Conservation (phyloP, 2,797 vertebrate species). For the Graptemys geographica region DNA sequence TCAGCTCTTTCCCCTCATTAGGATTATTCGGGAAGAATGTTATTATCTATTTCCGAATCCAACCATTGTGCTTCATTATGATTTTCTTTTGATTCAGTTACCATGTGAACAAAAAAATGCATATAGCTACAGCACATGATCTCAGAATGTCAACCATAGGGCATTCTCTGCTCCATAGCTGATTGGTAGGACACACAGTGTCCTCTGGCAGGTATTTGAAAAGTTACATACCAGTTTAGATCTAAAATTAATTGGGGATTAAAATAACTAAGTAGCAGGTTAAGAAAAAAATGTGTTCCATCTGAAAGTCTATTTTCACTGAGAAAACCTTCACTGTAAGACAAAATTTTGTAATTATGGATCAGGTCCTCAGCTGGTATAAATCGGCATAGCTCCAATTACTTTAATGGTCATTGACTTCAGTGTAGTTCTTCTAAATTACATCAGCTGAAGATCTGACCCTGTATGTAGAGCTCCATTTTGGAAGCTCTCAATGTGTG, state of each 20-base stretch:
- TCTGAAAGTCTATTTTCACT: conserved; percentile 38
- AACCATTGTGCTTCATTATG: conserved; percentile 68
- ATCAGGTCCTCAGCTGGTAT: conserved; percentile 22
- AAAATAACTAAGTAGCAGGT: conserved; percentile 29
- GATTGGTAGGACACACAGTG: conserved; percentile 61
- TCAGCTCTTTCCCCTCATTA: conserved; percentile 56
- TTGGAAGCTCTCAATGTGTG: background rate
- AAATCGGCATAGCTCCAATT: conserved; percentile 29
- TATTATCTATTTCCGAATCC: conserved; percentile 68
- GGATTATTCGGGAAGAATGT: conserved; percentile 56
- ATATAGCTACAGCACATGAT: conserved; percentile 73
- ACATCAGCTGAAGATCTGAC: background rate
- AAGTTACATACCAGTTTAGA: conserved; percentile 54
- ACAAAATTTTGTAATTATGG: background rate
- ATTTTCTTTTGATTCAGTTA: conserved; percentile 76
- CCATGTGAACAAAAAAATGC: conserved; percentile 78
- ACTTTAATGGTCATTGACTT: background rate
- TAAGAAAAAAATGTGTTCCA: conserved; percentile 40
- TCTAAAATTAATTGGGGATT: conserved; percentile 70
- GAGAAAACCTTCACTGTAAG: conserved; percentile 35
- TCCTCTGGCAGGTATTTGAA: conserved; percentile 55
- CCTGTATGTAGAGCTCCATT: background rate
- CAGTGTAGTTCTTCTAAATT: conserved; percentile 4
- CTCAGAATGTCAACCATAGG: conserved; percentile 71
- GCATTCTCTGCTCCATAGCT: conserved; percentile 67